Base-by-base conservation (phyloP, 2,888 invertebrate species). In the Hyposoter dolosus region DNA sequence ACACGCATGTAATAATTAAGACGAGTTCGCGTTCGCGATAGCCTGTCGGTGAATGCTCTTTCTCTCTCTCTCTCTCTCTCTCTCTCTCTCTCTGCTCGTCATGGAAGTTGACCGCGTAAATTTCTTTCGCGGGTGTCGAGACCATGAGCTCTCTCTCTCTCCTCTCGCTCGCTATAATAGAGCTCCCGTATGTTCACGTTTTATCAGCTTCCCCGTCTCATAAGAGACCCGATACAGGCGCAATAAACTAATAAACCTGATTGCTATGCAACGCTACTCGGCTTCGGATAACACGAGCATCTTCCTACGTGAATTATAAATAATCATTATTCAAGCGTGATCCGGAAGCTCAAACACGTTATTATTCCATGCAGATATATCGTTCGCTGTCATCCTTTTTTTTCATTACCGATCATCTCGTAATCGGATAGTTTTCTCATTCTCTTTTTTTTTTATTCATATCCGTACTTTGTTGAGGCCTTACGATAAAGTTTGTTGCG, bases 1-100 rank as follows among this genome's bases (percentile, higher is more conserved):
- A 83, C 86, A 65, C 89, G 90, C 86, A 89, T 89, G 90, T 91
- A 92, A 92, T 92, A 91, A 93, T 93, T 93, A 93, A 93, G 93
- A 92, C 90, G 90, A 88, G 90, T 92, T 71, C 75, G 82, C 60
- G 76, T 69, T 82, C 75, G 77, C 79, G 72, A 71, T 87, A 91
- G 91, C 88, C 90, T 91, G 88, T 87, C 88, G 87, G 86, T 75
- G 75, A 80, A 81, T 65, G 77, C 68, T 72, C 15, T 56, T 28
- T 53, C 71, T 43, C 35, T 66, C 56, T 53, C 45, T 78, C 28
- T 35, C n/a, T 66, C 50, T 32, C 32, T 72, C 60, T 53, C 71
- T 43, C 35, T 66, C 56, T 53, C 45, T 78, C 28, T 35, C n/a
- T 66, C 50, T 32, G n/a, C 56, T 90, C 92, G 93, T 93, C 92